These are phyloP conservation scores for Caiman crocodilus DNA, from an alignment of 2,797 vertebrate genomes.

Conservation along the genomic window DNA sequence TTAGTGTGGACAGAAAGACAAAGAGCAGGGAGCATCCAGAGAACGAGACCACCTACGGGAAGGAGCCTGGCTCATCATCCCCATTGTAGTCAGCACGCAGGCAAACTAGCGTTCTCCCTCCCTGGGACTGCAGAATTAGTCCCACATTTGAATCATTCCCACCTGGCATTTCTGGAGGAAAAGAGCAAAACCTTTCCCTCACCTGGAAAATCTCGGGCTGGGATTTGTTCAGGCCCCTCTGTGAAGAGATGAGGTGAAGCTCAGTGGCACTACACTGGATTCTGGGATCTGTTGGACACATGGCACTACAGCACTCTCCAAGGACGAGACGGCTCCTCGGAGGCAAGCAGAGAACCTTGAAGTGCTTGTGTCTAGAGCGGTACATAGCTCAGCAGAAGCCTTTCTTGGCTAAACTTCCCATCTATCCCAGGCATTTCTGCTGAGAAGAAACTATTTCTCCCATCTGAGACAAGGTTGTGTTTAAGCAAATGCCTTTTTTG, in stretches of 20 bases:
- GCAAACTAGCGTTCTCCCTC: background rate
- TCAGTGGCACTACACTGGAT: background rate
- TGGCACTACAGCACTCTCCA: too few species aligned
- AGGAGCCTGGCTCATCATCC: background rate
- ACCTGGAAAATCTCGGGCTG: background rate
- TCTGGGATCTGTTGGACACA: too few species aligned
- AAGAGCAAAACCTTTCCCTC: background rate
- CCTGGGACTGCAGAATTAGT: background rate
- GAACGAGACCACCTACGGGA: too few species aligned
- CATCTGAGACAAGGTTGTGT: background rate
- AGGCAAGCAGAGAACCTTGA: too few species aligned
- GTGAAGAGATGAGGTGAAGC: background rate
- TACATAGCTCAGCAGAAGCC: too few species aligned
- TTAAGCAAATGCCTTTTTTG: background rate
- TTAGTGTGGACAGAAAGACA: background rate
- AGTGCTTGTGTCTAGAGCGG: too few species aligned
- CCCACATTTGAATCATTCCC: background rate
- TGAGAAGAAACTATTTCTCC: background rate
- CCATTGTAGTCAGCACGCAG: background rate
- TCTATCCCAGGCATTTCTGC: too few species aligned
- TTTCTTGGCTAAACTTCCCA: too few species aligned
- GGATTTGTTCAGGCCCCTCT: too few species aligned
- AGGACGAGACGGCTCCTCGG: background rate
- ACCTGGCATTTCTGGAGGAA: background rate
- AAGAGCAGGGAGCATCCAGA: too few species aligned